These are phyloP conservation scores for Ptychoptera albimana DNA, from an alignment of 2,888 invertebrate species.

Conservation along the genomic window DNA sequence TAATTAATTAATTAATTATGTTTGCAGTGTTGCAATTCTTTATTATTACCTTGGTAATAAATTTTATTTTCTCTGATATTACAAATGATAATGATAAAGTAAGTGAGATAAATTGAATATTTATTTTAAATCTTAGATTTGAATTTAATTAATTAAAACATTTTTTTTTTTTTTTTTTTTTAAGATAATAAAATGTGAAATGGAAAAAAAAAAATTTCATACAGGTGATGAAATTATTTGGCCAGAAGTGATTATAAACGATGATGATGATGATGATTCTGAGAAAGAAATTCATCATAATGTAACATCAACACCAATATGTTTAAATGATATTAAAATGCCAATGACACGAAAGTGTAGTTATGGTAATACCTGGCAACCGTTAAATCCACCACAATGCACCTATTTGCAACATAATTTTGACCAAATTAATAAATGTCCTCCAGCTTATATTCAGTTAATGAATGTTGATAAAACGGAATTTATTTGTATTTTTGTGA, in stretches of 20 bases:
- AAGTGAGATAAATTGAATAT: too few species aligned
- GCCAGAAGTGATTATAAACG: background rate
- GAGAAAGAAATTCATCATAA: constrained; percentile 2
- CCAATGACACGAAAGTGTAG: constrained; percentile 17
- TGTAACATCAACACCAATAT: constrained; percentile 21
- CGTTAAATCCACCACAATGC: constrained; percentile 15
- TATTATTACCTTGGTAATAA: too few species aligned
- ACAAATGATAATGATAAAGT: too few species aligned
- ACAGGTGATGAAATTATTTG: background rate
- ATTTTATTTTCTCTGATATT: too few species aligned
- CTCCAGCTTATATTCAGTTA: constrained; percentile 5
- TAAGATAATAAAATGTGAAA: too few species aligned
- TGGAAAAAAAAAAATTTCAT: background rate
- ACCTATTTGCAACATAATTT: background rate
- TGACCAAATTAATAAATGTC: constrained; percentile 12
- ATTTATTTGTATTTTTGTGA: constrained; percentile 23
- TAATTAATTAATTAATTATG: too few species aligned
- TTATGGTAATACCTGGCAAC: constrained; percentile 17
- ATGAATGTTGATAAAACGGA: constrained; percentile 3
- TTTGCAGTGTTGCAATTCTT: too few species aligned
- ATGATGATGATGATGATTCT: background rate
- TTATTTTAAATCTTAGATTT: too few species aligned
- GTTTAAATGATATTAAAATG: constrained; percentile 17
- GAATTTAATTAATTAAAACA: too few species aligned
- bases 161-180: too few species aligned